Evolutionary conservation across 2,113 vertebrate genomes (phyloP).

Genomic region (Ceyx margarethae): DNA sequence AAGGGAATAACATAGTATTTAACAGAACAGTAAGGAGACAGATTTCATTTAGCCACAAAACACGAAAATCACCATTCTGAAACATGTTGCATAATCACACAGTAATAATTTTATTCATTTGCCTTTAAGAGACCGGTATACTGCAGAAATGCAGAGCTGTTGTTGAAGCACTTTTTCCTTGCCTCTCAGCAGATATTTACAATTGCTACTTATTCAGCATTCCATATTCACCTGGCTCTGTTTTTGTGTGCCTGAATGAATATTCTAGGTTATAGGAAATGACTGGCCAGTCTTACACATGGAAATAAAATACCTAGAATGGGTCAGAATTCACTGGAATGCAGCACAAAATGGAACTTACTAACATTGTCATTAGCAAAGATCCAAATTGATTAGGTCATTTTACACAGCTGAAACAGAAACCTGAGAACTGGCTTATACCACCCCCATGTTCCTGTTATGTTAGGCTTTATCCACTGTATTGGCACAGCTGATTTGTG

Average conservation of each 20-base stretch:
- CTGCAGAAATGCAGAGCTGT: background rate
- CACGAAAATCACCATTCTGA: background rate
- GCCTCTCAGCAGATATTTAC: background rate
- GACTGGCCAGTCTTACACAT: background rate
- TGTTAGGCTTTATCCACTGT: background rate
- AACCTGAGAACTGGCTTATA: background rate
- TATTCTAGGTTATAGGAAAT: background rate
- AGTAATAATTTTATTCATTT: background rate
- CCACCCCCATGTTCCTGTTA: background rate
- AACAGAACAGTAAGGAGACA: background rate
- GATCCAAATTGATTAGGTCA: accelerated
- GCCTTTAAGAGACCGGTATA: background rate
- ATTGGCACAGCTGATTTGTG: background rate
- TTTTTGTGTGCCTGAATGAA: background rate
- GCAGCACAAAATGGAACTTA: background rate
- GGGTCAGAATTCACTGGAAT: background rate
- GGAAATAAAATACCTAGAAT: background rate
- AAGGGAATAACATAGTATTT: background rate
- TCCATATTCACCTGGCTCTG: background rate
- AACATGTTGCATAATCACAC: background rate
- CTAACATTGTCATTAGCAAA: background rate
- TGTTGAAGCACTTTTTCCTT: background rate
- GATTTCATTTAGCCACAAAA: background rate
- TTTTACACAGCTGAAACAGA: background rate
- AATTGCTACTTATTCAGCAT: background rate